Evolutionary conservation across 2,888 invertebrate species (phyloP).

Genomic region (Euzophera pinguis): DNA sequence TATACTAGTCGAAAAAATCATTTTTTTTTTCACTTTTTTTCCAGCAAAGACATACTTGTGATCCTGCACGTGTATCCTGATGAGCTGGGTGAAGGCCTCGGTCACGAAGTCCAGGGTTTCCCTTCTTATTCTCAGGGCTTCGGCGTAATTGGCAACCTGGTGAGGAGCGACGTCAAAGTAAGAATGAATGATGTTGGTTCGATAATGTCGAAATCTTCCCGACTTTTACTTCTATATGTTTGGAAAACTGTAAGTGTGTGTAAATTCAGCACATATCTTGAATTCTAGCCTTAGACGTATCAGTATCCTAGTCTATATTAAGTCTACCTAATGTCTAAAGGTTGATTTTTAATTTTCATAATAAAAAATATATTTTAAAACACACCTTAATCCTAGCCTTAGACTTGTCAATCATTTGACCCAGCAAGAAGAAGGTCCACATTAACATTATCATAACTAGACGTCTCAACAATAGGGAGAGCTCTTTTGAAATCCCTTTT

Average conservation of each 20-base stretch:
- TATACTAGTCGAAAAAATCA: too few species aligned
- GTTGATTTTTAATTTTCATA: too few species aligned
- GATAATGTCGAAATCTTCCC: too few species aligned
- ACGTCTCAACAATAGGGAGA: constrained; percentile 95
- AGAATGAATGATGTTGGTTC: background rate
- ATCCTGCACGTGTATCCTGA: constrained; percentile 90
- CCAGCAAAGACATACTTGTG: constrained; percentile 69
- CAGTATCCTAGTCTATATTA: too few species aligned
- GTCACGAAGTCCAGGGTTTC: constrained; percentile 94
- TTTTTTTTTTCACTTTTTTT: too few species aligned
- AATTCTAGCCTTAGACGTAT: constrained; percentile 90
- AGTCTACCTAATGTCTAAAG: too few species aligned
- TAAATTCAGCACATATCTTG: too few species aligned
- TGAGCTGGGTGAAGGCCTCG: constrained; percentile 93
- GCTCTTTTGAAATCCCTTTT: constrained; percentile 95
- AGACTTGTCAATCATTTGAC: constrained; percentile 95
- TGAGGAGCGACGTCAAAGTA: background rate
- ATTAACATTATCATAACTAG: constrained; percentile 97
- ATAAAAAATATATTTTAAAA: too few species aligned
- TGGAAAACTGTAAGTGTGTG: too few species aligned
- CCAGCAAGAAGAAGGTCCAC: constrained; percentile 94
- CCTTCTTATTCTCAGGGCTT: constrained; percentile 91
- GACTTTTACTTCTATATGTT: too few species aligned
- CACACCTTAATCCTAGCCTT: constrained; percentile 84
- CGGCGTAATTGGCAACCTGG: constrained; percentile 80